Conservation (phyloP, 92 coral and sea anemone species). For the Blastomussa wellsi region DNA sequence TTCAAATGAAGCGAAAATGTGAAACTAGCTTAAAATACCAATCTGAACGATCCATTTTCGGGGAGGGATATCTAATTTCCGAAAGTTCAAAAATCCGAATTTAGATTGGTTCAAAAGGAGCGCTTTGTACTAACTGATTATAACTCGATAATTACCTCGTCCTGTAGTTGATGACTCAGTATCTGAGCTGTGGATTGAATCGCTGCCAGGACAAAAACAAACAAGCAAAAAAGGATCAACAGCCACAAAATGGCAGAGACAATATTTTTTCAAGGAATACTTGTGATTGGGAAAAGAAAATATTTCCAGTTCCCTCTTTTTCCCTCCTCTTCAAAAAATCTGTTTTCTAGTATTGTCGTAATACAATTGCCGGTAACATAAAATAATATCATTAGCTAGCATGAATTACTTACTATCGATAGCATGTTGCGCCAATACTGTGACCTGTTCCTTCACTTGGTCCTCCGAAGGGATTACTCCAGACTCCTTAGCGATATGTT, state of each 20-base stretch:
- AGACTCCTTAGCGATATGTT: slow-evolving; percentile 23
- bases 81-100: too few relatives aligned
- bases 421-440: slow-evolving; percentile 70
- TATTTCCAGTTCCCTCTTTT: not conserved
- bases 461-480: slow-evolving; percentile 27
- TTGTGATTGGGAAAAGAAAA: not conserved
- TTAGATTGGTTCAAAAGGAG: too few relatives aligned
- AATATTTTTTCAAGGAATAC: not conserved
- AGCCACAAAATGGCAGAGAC: not conserved
- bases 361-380: too few relatives aligned
- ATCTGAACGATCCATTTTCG: too few relatives aligned
- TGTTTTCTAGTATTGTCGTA: not conserved
- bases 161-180: slow-evolving; percentile 48
- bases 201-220: slow-evolving; percentile 33
- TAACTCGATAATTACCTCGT: slow-evolving; percentile 40
- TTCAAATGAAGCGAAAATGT: too few relatives aligned
- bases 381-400: not conserved
- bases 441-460: slow-evolving; percentile 55
- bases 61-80: too few relatives aligned
- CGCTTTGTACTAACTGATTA: not conserved
- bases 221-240: not conserved
- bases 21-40: too few relatives aligned
- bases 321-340: not conserved
- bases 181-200: slow-evolving; percentile 67
- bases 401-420: slow-evolving; percentile 67